Conservation (phyloP, 2,888 invertebrate species). For the Oscheius onirici region DNA sequence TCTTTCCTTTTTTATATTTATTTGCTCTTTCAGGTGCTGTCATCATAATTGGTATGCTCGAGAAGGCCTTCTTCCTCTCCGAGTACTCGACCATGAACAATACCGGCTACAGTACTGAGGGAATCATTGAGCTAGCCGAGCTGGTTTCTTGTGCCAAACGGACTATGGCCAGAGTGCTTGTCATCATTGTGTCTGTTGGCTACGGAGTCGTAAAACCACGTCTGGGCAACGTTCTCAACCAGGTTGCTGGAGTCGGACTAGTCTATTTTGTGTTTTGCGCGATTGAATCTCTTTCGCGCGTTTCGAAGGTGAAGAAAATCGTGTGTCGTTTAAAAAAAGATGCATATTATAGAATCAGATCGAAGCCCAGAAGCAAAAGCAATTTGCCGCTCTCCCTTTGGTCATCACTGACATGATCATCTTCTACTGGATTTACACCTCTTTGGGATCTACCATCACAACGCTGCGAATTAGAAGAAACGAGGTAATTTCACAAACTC, state of each 20-base stretch:
- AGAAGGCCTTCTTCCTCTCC: slow-evolving; percentile 86
- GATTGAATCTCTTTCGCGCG: slow-evolving; percentile 86
- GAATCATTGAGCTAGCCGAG: slow-evolving; percentile 80
- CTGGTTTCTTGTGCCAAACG: slow-evolving; percentile 90
- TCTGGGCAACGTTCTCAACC: slow-evolving; percentile 86
- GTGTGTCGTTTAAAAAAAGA: no score
- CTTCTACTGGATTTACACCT: slow-evolving; percentile 81
- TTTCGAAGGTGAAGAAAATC: slow-evolving; percentile 75
- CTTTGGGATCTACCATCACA: slow-evolving; percentile 86
- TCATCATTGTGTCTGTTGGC: slow-evolving; percentile 91
- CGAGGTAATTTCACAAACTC: slow-evolving; percentile 77
- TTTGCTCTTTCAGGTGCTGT: slow-evolving; percentile 61
- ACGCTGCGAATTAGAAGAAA: slow-evolving; percentile 88
- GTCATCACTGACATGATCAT: slow-evolving; percentile 83
- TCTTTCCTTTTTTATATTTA: background rate
- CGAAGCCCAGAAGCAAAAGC: slow-evolving; percentile 77
- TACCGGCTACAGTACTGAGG: slow-evolving; percentile 75
- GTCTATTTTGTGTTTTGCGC: slow-evolving; percentile 85
- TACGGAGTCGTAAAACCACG: slow-evolving; percentile 95
- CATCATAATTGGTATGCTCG: slow-evolving; percentile 74
- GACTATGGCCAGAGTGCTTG: slow-evolving; percentile 89
- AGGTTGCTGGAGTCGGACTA: slow-evolving; percentile 83
- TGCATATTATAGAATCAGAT: slow-evolving; percentile 56
- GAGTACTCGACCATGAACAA: slow-evolving; percentile 84
- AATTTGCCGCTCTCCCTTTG: slow-evolving; percentile 86